Percentiles rank a stretch among this genome's conserved stretches.
Evolutionary conservation across 2,113 vertebrate genomes (phyloP).

Genomic region (Conger conger): DNA sequence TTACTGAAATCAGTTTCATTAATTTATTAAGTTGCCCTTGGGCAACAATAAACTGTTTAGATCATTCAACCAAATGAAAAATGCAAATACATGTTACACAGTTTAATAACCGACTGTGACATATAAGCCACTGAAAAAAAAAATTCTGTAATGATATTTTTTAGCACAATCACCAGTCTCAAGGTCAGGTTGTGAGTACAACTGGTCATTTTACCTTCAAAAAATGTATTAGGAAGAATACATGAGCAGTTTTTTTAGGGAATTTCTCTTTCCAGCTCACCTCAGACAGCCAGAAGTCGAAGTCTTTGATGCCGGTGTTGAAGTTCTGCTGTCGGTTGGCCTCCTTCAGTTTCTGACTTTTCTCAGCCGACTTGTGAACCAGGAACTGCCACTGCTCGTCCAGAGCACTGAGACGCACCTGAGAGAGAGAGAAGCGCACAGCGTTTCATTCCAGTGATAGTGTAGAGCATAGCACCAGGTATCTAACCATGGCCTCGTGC

Average conservation of each 20-base stretch:
- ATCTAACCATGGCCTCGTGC: too few relatives aligned
- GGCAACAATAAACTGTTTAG: too few relatives aligned
- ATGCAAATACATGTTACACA: too few relatives aligned
- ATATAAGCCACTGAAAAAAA: too few relatives aligned
- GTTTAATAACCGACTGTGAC: too few relatives aligned
- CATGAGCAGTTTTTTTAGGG: background rate
- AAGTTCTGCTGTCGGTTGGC: slow-evolving; percentile 99
- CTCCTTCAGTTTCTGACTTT: slow-evolving; percentile 97
- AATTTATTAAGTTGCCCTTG: too few relatives aligned
- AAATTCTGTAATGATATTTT: too few relatives aligned
- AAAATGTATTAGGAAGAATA: background rate
- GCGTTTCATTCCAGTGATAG: background rate
- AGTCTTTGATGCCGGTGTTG: slow-evolving; percentile 98
- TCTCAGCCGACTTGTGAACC: slow-evolving; percentile 96
- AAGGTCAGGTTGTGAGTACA: too few relatives aligned
- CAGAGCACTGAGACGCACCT: slow-evolving; percentile 85
- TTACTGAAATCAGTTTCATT: too few relatives aligned
- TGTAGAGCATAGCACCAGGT: background rate
- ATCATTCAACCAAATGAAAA: too few relatives aligned
- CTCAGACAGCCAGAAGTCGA: slow-evolving; percentile 99
- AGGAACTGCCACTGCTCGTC: slow-evolving; percentile 98
- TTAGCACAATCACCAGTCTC: too few relatives aligned
- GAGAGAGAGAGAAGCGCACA: background rate
- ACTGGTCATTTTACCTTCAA: background rate
- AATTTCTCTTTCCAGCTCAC: slow-evolving; percentile 58